Evolutionary conservation across 2,113 vertebrate species (phyloP).

Genomic region (Marcusenius ussheri): DNA sequence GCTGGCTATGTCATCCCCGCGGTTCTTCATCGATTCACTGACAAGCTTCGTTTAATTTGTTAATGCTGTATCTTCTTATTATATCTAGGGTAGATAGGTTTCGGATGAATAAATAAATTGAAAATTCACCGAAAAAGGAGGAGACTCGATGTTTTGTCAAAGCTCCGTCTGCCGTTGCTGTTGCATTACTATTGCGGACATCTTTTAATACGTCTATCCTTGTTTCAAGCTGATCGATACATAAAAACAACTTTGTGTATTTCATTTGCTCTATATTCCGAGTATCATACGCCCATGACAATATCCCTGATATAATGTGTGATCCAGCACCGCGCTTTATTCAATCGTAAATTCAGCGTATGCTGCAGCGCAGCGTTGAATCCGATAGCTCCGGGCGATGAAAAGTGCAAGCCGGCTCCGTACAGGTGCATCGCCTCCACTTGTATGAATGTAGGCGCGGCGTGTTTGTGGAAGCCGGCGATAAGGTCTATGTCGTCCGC

Average conservation of each 20-base stretch:
- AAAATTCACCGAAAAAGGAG: not conserved
- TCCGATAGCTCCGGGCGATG: slow-evolving; percentile 11
- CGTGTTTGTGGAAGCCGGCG: not conserved
- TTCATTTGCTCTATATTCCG: slow-evolving; percentile 38
- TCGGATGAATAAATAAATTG: not conserved
- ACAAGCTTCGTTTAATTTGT: not conserved
- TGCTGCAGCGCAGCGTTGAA: not conserved
- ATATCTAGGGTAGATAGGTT: not conserved
- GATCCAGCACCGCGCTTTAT: not conserved
- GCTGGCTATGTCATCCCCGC: not conserved
- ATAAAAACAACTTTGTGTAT: slow-evolving; percentile 63
- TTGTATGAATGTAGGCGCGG: slow-evolving; percentile 24
- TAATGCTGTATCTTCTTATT: not conserved
- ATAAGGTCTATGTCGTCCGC: not conserved
- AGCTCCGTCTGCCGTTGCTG: not conserved
- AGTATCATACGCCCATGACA: slow-evolving; percentile 24
- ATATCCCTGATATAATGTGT: not conserved
- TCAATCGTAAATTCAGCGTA: not conserved
- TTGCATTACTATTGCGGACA: slow-evolving; percentile 14
- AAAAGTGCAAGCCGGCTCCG: slow-evolving; percentile 12
- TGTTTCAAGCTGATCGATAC: slow-evolving; percentile 36
- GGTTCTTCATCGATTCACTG: not conserved
- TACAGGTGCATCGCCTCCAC: slow-evolving; percentile 27
- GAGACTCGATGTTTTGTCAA: not conserved
- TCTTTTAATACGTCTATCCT: slow-evolving; percentile 26